Conservation (phyloP, 2,113 vertebrate genomes). For the Pelecanoides urinatrix region DNA sequence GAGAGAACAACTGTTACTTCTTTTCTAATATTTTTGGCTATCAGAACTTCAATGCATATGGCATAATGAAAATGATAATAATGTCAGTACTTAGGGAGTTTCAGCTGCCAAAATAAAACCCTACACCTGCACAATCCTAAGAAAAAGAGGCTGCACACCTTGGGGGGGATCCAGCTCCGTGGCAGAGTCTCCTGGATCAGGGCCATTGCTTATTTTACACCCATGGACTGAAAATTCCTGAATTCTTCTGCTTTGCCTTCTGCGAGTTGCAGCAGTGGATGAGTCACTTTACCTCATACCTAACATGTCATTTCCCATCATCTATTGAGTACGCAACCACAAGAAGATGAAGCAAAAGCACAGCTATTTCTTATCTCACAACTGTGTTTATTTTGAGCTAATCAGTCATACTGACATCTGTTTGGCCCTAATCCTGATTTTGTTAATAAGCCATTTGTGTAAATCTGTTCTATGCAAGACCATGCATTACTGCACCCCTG, state of each 20-base stretch:
- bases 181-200: constrained; percentile 37
- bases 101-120: constrained; percentile 27
- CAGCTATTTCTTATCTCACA: constrained; percentile 65
- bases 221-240: constrained; percentile 18
- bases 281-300: constrained; percentile 51
- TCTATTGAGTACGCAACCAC: not conserved
- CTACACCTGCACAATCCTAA: not conserved
- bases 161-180: not conserved
- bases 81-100: not conserved
- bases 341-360: constrained; percentile 57
- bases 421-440: constrained; percentile 49
- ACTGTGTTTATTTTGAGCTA: constrained; percentile 53
- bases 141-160: not conserved
- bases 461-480: constrained; percentile 51
- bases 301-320: constrained; percentile 50
- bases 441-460: constrained; percentile 45
- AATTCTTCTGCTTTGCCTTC: constrained; percentile 28
- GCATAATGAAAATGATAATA: not conserved
- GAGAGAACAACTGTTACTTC: not conserved
- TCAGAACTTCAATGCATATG: not conserved
- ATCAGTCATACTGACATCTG: constrained; percentile 71
- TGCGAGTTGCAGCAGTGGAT: not conserved
- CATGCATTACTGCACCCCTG: constrained; percentile 19
- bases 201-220: constrained; percentile 38
- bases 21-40: not conserved